These are phyloP conservation scores for Paratilapia polleni DNA, from an alignment of 2,113 vertebrate species.

Conservation along the genomic window DNA sequence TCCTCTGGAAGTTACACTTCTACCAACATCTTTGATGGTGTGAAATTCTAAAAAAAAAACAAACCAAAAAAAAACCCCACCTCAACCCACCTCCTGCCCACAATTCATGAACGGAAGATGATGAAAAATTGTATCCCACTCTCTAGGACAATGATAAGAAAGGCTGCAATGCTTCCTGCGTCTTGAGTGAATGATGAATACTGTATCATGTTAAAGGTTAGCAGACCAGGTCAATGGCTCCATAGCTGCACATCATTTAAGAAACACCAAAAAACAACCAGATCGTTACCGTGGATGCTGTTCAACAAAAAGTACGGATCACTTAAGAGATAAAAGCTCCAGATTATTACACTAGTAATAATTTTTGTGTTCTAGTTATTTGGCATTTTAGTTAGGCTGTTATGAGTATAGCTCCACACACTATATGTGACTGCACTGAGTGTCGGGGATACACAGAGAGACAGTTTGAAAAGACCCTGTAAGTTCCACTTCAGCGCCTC, in stretches of 20 bases:
- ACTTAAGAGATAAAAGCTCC: background rate
- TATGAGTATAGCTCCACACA: background rate
- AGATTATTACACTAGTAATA: background rate
- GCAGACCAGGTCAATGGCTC: conserved; percentile 4
- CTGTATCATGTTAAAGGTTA: conserved; percentile 48
- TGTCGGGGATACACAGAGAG: background rate
- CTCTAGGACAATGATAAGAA: background rate
- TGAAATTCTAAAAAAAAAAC: no score
- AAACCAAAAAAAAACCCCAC: no score
- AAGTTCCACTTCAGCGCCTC: conserved; percentile 57
- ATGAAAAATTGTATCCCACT: background rate
- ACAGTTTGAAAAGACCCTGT: conserved; percentile 41
- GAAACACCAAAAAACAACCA: conserved; percentile 11
- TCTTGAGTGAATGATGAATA: conserved; percentile 23
- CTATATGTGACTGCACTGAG: background rate
- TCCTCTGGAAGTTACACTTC: background rate
- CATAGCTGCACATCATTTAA: conserved; percentile 28
- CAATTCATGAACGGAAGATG: background rate
- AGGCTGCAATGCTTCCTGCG: background rate
- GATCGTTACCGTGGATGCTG: conserved; percentile 7
- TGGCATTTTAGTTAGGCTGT: background rate
- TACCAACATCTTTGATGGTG: background rate
- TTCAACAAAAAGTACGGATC: conserved; percentile 21
- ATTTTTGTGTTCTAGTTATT: background rate
- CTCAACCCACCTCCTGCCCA: no score